Evolutionary conservation across 1,140 invertebrate genomes (phyloP).

Genomic region (Drosophila carrolli): DNA sequence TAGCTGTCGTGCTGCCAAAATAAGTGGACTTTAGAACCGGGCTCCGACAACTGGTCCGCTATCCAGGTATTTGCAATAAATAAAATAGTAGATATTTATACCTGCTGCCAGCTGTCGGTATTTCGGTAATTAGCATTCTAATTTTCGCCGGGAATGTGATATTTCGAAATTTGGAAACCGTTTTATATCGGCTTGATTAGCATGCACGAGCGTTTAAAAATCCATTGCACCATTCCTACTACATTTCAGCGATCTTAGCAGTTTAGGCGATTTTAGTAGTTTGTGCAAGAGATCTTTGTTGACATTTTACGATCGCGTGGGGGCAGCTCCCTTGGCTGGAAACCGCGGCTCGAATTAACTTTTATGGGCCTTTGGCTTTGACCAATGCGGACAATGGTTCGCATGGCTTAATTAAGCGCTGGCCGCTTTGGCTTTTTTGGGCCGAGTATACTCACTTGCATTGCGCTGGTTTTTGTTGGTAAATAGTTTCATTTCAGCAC

Average conservation of each 20-base stretch:
- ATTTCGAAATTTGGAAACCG: conserved; percentile 27
- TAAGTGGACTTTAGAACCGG: conserved; percentile 16
- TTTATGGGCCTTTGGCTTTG: conserved; percentile 61
- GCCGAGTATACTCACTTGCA: conserved; percentile 67
- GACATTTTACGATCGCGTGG: conserved; percentile 55
- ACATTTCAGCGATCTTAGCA: conserved; percentile 7
- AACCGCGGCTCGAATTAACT: conserved; percentile 49
- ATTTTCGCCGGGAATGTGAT: conserved; percentile 26
- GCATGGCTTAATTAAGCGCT: conserved; percentile 63
- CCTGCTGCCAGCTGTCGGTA: conserved; percentile 37
- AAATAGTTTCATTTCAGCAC: conserved; percentile 69
- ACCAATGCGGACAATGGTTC: conserved; percentile 37
- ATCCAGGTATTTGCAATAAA: conserved; percentile 15
- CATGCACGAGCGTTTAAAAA: conserved; percentile 26
- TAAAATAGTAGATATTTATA: conserved; percentile 21
- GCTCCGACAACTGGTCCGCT: conserved; percentile 11
- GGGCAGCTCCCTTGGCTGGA: conserved; percentile 57
- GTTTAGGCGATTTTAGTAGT: conserved; percentile 32
- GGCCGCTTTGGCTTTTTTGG: conserved; percentile 18
- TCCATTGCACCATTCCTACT: conserved; percentile 42
- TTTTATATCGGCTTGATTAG: conserved; percentile 35
- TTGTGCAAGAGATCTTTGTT: conserved; percentile 47
- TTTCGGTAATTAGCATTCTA: conserved; percentile 30
- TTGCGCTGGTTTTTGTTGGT: conserved; percentile 73
- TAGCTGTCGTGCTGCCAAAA: conserved; percentile 31